Evolutionary conservation across 2,113 vertebrate genomes (phyloP).

Genomic region (Phainopepla nitens): DNA sequence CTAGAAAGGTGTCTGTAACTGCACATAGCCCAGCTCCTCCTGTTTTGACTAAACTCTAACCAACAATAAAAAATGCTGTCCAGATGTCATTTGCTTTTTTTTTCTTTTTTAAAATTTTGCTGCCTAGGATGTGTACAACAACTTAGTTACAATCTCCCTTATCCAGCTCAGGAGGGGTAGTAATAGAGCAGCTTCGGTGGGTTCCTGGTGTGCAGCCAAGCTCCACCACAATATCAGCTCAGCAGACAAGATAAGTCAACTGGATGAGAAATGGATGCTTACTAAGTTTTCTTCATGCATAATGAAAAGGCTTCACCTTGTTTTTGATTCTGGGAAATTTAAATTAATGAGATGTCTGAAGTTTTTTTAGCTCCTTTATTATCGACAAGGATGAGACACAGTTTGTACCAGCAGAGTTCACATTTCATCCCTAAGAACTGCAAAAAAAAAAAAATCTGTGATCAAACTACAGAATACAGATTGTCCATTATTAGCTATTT

Average conservation of each 20-base stretch:
- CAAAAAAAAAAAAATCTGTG: not conserved
- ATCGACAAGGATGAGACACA: not conserved
- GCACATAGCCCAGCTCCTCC: not conserved
- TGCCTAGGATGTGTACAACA: not conserved
- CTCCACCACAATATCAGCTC: not conserved
- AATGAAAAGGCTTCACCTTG: not conserved
- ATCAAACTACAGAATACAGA: conserved; percentile 29
- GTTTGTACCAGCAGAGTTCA: conserved; percentile 10
- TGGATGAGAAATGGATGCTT: not conserved
- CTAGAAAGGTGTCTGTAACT: not conserved
- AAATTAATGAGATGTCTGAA: conserved; percentile 9
- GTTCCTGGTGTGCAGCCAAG: not conserved
- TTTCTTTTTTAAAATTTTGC: not conserved
- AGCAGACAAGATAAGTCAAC: not conserved
- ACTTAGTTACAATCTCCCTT: not conserved
- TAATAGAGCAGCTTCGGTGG: not conserved
- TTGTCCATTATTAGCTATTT: not conserved
- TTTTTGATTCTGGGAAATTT: conserved; percentile 32
- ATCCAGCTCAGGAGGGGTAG: not conserved
- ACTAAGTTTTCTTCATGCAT: not conserved
- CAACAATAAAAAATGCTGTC: not conserved
- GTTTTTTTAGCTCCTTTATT: not conserved
- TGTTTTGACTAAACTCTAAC: not conserved
- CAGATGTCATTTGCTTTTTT: not conserved
- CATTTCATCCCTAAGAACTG: not conserved